Conservation (phyloP, 2,888 invertebrate species). For the Drosophila colorata region DNA sequence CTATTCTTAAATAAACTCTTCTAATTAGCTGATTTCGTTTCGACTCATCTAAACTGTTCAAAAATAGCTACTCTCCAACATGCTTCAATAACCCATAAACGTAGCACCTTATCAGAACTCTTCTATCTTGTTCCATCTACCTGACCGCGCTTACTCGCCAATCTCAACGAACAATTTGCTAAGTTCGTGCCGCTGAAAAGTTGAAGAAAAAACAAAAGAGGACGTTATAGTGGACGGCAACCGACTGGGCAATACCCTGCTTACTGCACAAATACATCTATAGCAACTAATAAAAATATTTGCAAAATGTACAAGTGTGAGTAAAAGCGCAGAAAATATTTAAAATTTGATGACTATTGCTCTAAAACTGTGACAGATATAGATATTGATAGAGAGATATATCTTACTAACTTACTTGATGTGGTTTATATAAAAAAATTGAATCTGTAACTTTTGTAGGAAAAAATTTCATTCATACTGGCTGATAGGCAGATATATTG, state of each 20-base stretch:
- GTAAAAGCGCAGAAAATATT: no score
- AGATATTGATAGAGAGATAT: no score
- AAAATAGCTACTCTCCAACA: not conserved
- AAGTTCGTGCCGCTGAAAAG: slow-evolving; percentile 47
- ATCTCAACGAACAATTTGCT: slow-evolving; percentile 50
- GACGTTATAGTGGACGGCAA: not conserved
- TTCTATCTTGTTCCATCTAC: slow-evolving; percentile 24
- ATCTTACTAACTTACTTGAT: no score
- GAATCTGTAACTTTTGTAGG: no score
- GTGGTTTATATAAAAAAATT: no score
- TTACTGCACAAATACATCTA: no score
- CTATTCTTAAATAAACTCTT: not conserved
- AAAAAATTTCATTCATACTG: no score
- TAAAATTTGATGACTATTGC: no score
- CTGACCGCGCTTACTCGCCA: slow-evolving; percentile 14
- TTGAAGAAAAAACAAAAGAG: slow-evolving; percentile 3
- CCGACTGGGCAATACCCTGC: not conserved
- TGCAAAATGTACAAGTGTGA: no score
- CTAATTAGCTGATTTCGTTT: slow-evolving; percentile 1
- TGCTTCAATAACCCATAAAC: slow-evolving; percentile 6
- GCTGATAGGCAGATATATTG: no score
- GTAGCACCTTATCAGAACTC: slow-evolving; percentile 2
- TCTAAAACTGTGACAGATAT: no score
- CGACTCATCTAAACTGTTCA: not conserved
- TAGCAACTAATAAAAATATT: no score